Evolutionary conservation across 2,113 vertebrate species (phyloP).

Genomic region (Myotis yumanensis): DNA sequence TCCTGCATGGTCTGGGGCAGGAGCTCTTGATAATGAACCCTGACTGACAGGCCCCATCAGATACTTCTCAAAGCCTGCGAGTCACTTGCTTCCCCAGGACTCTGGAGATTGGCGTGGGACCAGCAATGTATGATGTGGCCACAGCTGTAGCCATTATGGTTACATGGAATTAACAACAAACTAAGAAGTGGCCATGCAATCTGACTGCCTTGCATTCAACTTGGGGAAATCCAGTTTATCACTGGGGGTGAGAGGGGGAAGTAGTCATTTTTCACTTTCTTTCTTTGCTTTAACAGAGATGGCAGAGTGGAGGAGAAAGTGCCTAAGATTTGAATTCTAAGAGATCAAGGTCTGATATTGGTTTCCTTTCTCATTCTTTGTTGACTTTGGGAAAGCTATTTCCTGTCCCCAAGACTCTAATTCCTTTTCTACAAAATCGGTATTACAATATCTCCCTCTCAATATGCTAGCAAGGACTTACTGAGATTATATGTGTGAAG

Average conservation of each 20-base stretch:
- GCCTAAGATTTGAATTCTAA: neutral
- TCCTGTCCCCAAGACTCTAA: neutral
- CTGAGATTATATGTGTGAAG: neutral
- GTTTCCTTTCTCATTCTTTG: neutral
- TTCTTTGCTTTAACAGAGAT: neutral
- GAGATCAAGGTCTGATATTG: neutral
- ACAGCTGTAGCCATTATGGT: neutral
- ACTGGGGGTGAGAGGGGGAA: neutral
- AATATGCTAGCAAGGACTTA: neutral
- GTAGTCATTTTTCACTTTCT: neutral
- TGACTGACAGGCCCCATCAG: neutral
- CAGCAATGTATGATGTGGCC: neutral
- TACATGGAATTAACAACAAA: constrained; percentile 52
- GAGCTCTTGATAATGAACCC: neutral
- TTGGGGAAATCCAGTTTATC: neutral
- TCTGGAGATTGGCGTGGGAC: neutral
- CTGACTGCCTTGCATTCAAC: neutral
- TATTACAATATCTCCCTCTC: neutral
- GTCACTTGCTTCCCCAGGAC: neutral
- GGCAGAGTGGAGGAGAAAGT: neutral
- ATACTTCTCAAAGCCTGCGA: neutral
- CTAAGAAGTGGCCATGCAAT: neutral
- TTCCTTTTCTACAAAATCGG: neutral
- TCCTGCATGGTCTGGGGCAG: neutral
- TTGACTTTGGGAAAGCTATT: neutral